Evolutionary conservation across 2,888 invertebrate species (phyloP), one percentile per base, ranked within the genome.

Genomic region (Byasa hedistus): DNA sequence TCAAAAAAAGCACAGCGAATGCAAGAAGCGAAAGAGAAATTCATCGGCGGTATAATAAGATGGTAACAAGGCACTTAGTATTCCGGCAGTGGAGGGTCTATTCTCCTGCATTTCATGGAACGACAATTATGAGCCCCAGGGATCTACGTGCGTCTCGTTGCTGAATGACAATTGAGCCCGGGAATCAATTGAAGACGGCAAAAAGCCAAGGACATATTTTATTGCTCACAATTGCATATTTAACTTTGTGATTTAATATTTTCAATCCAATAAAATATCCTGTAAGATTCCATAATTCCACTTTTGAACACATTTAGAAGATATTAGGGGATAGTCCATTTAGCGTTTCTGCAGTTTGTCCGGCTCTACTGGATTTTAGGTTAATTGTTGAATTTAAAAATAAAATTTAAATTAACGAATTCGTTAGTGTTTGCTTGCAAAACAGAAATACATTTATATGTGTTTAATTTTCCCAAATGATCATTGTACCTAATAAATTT

Each of bases 81-180:
- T 66, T 66, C 66, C 63, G 62, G 23, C 59, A 54, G 66, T 36
- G 63, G 56, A 63, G 63, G 63, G 62, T 66, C 66, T 66, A 66
- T 59, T 63, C 63, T 66, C 66, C 66, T 66, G 66, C 66, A 66
- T 66, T 66, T 63, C 66, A 66, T 66, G 63, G 62, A 66, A 66
- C 63, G 66, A 66, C 66, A 66, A 66, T 66, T 66, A 66, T 66
- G 66, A 66, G 66, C 66, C 66, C 66, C 62, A 59, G 66, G 66
- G 63, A 62, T 59, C 66, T 66, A 66, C 66, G 66, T 66, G 66
- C 66, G 62, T 63, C 66, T 63, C 59, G 59, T 44, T 24, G 59
- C 59, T 59, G 66, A 66, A 66, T 66, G 66, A 66, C 66, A 67
- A 63, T 67, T 48, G 63, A 64, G 60, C 66, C 51, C 60, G 56